These are phyloP conservation scores for Proales similis DNA, from an alignment of 1,140 invertebrate genomes.

Conservation along the genomic window DNA sequence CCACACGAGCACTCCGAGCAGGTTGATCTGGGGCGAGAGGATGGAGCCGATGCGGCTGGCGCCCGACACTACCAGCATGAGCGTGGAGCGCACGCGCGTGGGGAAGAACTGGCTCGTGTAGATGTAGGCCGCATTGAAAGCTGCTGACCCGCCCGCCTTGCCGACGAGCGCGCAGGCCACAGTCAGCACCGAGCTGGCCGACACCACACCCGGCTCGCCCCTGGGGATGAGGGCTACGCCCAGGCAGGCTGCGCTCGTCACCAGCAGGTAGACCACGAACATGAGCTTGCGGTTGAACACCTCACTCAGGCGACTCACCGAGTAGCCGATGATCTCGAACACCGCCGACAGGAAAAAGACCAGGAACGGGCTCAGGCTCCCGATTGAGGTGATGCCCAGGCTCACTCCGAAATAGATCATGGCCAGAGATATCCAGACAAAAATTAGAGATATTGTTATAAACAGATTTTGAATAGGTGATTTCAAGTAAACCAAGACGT, in stretches of 20 bases:
- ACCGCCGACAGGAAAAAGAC: not conserved
- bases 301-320: not conserved
- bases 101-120: not conserved
- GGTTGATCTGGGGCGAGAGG: not conserved
- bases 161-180: not conserved
- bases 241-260: not conserved
- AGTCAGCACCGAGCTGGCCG: not conserved
- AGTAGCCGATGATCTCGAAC: not conserved
- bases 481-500: too few relatives aligned
- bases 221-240: not conserved
- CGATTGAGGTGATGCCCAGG: not conserved
- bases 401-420: slow-evolving; percentile 1
- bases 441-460: not conserved
- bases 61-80: not conserved
- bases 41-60: not conserved
- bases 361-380: not conserved
- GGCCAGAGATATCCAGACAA: not conserved
- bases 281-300: not conserved
- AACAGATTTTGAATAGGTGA: not conserved
- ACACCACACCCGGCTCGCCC: not conserved
- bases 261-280: not conserved
- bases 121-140: slow-evolving; percentile 6
- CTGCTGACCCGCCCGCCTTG: not conserved
- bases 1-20: not conserved
- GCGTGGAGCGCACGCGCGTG: not conserved